Base-by-base conservation (phyloP, 2,797 vertebrate species). In the Prunella strophiata region DNA sequence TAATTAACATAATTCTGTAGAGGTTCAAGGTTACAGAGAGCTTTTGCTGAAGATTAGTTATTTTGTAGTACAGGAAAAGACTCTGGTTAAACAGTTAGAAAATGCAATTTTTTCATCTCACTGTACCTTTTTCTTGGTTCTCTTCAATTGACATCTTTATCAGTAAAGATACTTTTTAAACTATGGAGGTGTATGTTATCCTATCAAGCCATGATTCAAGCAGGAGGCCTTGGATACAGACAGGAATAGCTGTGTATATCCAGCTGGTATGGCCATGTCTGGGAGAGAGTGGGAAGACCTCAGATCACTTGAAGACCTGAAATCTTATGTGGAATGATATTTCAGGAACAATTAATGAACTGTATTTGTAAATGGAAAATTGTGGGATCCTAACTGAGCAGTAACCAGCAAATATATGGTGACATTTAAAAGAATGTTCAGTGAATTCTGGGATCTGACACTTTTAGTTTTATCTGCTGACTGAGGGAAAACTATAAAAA, bases 401-500 rank as follows among this genome's bases (percentile, higher is more conserved):
- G 62, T 91, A 82, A 79, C 47, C 8, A n/a, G 67, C 38, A 91
- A 92, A 88, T 67, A 66, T 29, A 34, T 40, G 34, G 45, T 78
- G 77, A 67, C 36, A 77, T 89, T 93, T 91, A 73, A 85, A 91
- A 96, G 25, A 66, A 91, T 27, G 61, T 45, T 40, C 26, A 76
- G 14, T 38, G 42, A 81, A 38, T 95, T 86, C 36, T 74, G 45
- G 54, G 43, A 91, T 58, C 36, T 2, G 5, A 63, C n/a, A 83
- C 38, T 54, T 50, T 86, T 82, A 58, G 55, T 74, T 81, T 72
- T 93, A 48, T 88, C 81, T 86, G 82, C 88, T 91, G 66, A 95
- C 65, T 50, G 70, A 88, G 54, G 26, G 16, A 85, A 91, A 96
- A 93, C 50, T 73, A 79, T 77, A 65, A 93, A 85, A 85, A 82